These are phyloP conservation scores for Lysiphlebus fabarum DNA, from an alignment of 1,140 invertebrate species.

Conservation along the genomic window DNA sequence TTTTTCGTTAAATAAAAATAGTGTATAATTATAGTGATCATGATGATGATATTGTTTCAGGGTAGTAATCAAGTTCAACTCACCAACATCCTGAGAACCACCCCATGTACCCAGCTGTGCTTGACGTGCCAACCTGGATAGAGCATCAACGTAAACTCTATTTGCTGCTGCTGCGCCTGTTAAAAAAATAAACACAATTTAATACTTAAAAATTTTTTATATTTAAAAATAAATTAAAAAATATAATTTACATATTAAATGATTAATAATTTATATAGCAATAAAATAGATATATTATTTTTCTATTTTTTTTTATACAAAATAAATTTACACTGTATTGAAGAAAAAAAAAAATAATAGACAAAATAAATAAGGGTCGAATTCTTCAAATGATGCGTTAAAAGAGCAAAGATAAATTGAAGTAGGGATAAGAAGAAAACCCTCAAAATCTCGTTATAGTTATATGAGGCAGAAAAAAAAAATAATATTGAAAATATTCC, in stretches of 20 bases:
- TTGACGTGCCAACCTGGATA: conserved; percentile 79
- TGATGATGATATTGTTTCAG: conserved; percentile 21
- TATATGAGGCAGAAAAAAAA: conserved; percentile 35
- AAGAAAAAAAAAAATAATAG: background rate
- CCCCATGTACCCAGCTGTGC: conserved; percentile 85
- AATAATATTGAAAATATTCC: conserved; percentile 16
- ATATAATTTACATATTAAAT: too few relatives aligned
- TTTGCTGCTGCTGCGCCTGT: conserved; percentile 83
- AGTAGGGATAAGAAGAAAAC: conserved; percentile 34
- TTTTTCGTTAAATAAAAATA: background rate
- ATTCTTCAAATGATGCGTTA: conserved; percentile 8
- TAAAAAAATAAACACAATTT: conserved; percentile 38
- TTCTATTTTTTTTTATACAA: too few relatives aligned
- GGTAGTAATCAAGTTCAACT: conserved; percentile 50
- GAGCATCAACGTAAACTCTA: conserved; percentile 80
- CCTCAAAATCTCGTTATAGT: conserved; percentile 28
- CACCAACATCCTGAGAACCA: conserved; percentile 86
- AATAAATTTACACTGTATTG: too few relatives aligned
- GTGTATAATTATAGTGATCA: background rate
- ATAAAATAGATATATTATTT: too few relatives aligned
- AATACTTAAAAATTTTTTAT: conserved; percentile 16
- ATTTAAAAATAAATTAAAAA: background rate
- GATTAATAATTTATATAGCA: too few relatives aligned
- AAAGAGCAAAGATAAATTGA: conserved; percentile 28
- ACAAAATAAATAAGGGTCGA: conserved; percentile 7